These are phyloP conservation scores for Julus scanicus DNA, from an alignment of 2,888 invertebrate species.

Conservation along the genomic window DNA sequence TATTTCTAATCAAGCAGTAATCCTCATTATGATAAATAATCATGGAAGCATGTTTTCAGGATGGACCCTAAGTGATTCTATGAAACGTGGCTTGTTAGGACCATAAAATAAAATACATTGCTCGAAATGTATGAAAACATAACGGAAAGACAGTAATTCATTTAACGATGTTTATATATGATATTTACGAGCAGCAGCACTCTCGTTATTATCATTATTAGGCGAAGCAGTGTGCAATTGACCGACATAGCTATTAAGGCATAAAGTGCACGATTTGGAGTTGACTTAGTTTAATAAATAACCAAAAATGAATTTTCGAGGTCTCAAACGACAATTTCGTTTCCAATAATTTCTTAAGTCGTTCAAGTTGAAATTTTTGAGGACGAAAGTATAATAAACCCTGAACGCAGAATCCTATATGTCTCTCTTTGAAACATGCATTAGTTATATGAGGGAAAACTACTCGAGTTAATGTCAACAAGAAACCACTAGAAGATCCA, in stretches of 20 bases:
- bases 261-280: slow-evolving; percentile 24
- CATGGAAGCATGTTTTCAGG: not conserved
- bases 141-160: slow-evolving; percentile 7
- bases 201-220: slow-evolving; percentile 19
- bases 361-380: not conserved
- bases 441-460: slow-evolving; percentile 34
- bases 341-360: not conserved
- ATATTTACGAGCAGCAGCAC: slow-evolving; percentile 43
- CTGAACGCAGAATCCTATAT: not conserved
- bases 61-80: not conserved
- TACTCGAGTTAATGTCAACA: slow-evolving; percentile 52
- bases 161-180: slow-evolving; percentile 12
- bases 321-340: not conserved
- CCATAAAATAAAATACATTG: not conserved
- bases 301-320: slow-evolving; percentile 20
- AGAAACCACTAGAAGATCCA: slow-evolving; percentile 50
- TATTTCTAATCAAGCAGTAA: too few species aligned
- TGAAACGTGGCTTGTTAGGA: not conserved
- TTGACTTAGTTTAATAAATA: slow-evolving; percentile 35
- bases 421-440: not conserved
- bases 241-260: not conserved
- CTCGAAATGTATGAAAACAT: not conserved
- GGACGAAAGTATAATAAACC: slow-evolving; percentile 17
- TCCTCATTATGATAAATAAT: too few species aligned
- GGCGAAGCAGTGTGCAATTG: not conserved